These are phyloP conservation scores for Tromatobia lineatoria DNA, from an alignment of 2,888 invertebrate genomes.

Conservation along the genomic window DNA sequence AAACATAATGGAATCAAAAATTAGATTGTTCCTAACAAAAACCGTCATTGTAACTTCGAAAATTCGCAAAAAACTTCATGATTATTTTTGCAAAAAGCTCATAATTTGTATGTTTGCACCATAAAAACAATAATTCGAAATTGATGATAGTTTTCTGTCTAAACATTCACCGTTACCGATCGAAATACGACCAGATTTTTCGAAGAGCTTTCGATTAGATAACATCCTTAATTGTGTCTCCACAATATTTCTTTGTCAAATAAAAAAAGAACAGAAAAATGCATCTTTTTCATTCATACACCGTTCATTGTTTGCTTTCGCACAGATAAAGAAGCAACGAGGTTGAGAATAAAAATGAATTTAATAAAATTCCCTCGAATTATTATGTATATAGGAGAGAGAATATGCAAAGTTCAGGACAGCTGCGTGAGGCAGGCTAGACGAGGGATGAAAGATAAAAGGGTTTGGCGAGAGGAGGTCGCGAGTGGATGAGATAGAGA, in stretches of 20 bases:
- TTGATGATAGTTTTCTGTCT: no score
- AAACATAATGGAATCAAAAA: no score
- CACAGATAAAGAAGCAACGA: conserved; percentile 13
- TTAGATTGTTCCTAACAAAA: no score
- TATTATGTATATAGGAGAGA: background rate
- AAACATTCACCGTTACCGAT: no score
- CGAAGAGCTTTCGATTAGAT: background rate
- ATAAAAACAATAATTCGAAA: no score
- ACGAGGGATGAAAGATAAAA: conserved; percentile 16
- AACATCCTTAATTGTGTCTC: background rate
- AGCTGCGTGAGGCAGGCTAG: conserved; percentile 13
- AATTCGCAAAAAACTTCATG: no score
- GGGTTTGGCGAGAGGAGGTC: background rate
- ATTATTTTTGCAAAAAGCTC: no score
- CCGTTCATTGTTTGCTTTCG: conserved; percentile 8
- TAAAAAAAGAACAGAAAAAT: background rate
- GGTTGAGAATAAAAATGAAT: conserved; percentile 1
- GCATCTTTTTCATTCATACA: conserved; percentile 5
- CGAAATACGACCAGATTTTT: background rate
- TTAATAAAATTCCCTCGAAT: conserved; percentile 4
- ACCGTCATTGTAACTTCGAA: no score
- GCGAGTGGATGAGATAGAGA: conserved; percentile 22
- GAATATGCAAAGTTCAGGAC: conserved; percentile 24
- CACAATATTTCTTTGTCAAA: background rate
- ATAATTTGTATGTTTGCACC: no score